Evolutionary conservation across 2,797 vertebrate species (phyloP).

Genomic region (Prunella strophiata): DNA sequence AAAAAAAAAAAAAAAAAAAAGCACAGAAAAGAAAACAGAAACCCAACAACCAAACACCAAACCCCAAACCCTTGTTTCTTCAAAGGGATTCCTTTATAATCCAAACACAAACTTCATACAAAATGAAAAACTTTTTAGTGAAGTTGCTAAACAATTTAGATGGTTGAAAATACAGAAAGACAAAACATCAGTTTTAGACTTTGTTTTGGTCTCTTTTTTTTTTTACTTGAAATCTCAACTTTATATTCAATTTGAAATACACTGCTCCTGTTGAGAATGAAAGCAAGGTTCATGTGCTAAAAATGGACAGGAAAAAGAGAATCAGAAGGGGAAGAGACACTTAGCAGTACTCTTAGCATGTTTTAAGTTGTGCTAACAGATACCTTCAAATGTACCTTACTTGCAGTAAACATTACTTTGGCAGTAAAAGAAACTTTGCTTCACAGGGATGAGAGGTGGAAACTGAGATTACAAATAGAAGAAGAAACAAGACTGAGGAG

Average conservation of each 20-base stretch:
- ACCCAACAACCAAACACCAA: not conserved
- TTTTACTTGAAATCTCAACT: not conserved
- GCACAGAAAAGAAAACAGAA: not conserved
- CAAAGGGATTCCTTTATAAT: not conserved
- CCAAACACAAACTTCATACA: slow-evolving; percentile 15
- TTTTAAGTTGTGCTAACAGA: slow-evolving; percentile 45
- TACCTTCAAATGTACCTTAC: slow-evolving; percentile 25
- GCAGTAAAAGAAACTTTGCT: slow-evolving; percentile 34
- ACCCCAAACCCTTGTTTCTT: not conserved
- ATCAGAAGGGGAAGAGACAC: not conserved
- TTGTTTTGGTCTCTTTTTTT: not conserved
- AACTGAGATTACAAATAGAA: slow-evolving; percentile 30
- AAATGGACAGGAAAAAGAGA: slow-evolving; percentile 30
- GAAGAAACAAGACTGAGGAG: not conserved
- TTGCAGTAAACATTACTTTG: slow-evolving; percentile 54
- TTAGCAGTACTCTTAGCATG: slow-evolving; percentile 12
- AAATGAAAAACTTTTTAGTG: not conserved
- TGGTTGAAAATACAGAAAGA: not conserved
- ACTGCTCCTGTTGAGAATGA: slow-evolving; percentile 1
- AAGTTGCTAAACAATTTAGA: not conserved
- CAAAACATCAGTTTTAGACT: not conserved
- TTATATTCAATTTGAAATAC: not conserved
- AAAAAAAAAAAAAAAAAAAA: not conserved
- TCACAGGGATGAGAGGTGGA: not conserved
- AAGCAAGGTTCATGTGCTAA: not conserved